Base-by-base conservation (phyloP, 1,140 invertebrate genomes). In the Gryllus bimaculatus region DNA sequence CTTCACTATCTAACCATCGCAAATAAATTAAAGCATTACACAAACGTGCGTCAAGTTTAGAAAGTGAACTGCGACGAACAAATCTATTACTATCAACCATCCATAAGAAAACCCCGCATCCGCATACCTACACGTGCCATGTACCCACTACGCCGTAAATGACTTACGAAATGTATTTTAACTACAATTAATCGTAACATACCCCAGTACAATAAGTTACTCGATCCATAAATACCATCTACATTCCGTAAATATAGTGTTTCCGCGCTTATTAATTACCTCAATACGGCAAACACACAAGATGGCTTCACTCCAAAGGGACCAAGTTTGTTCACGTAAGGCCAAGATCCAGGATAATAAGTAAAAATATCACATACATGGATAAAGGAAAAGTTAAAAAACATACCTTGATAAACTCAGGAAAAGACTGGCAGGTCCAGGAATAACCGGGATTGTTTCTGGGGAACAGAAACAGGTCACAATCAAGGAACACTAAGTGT, bases 401-500 rank as follows among this genome's bases (percentile, higher is more conserved):
- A 80, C 79, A 80, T 80, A 80, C 79, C 79, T 80, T 80, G 21
- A 78, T 80, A 48, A 20, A 75, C 48, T 80, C 79, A 73, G 79
- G 79, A 80, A 78, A 78, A 74, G 77, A 77, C 77, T 80, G 79
- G 79, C 79, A 80, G 79, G 79, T 80, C 76, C 79, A 78, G 79
- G 79, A 74, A 75, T 78, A 66, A 75, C 79, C 79, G 75, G 79
- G 79, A 80, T 78, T 80, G 73, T 80, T 78, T 80, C 79, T 78
- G 77, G 79, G 79, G 73, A 74, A 73, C 73, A 78, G 73, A 78
- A 78, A 48, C 79, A 80, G 79, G 79, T 77, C 79, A 78, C 77
- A 80, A 78, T 80, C 76, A 80, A 80, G 79, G 79, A 78, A 75
- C 21, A 78, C 79, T 80, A 48, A 78, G 47, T 49, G 73, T 48